Base-by-base conservation (phyloP, 64 coral and sea anemone genomes). In the Porites australiensis region DNA sequence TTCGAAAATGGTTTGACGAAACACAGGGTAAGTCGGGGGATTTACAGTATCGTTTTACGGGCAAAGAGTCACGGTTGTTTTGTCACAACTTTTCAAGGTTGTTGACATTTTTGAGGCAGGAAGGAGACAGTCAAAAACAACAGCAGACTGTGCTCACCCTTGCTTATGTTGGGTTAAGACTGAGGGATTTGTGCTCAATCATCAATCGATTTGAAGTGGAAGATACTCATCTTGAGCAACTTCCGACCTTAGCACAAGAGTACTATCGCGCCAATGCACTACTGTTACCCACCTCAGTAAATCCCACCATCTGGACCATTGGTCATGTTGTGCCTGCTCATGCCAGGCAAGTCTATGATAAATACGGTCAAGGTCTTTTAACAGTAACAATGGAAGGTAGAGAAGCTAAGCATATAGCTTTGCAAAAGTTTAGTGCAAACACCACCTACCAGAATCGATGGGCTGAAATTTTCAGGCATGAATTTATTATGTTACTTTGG, bases 41-140 rank as follows among this genome's bases (percentile, higher is more conserved):
- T 82, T 66, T 95, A 13, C 55, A 81, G n/a, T 95, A 95, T 79
- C 79, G 93, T 66, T 95, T 95, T 68, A 95, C 93, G 2, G 93
- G 93, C 37, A 94, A 94, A 44, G 62, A 88, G 19, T 84, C 50
- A 55, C 53, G 53, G 53, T 69, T 69, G 18, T 83, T 92, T 47
- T 74, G 79, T 62, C 90, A 92, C 83, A 79, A 92, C 59, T 92
- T 84, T 83, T 57, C 71, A 69, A 82, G 89, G 53, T 43, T 92
- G 52, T 20, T 92, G 8, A 92, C 53, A 8, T 83, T n/a, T 50
- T 80, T 92, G 22, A 92, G 77, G 64, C 12, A 60, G 67, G 89
- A 74, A 64, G 45, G 45, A 19, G 79, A 92, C 58, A 71, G 79
- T 45, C 61, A 82, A 27, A 70, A 80, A 44, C 77, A 92, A 74